Percentiles rank a stretch among this genome's conserved stretches.
phyloP scores from a whole-genome alignment of 2,797 vertebrate species.

The Gallinago solitaria region DNA sequence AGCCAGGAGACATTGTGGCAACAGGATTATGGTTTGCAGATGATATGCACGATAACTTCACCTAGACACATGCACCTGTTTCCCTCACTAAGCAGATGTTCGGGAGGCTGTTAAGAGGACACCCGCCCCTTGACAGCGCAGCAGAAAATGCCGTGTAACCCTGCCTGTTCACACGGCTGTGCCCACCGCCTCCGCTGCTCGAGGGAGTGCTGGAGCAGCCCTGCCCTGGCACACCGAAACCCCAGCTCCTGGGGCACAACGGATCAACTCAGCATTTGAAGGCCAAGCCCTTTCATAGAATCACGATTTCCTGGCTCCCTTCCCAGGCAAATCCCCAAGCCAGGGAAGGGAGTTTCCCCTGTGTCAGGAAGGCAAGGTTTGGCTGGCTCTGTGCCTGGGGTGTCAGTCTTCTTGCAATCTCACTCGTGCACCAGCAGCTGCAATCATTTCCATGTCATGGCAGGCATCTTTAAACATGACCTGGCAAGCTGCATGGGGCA shows the following conservation, averaged over 20 bases:
- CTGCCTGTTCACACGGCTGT: background rate
- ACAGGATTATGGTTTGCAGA: constrained; percentile 38
- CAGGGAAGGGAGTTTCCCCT: background rate
- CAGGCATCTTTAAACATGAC: background rate
- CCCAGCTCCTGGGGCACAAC: background rate
- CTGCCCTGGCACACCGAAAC: background rate
- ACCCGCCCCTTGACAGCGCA: background rate
- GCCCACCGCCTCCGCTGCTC: background rate
- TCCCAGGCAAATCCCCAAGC: background rate
- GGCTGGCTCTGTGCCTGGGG: background rate
- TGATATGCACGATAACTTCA: constrained; percentile 5
- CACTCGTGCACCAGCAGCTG: background rate
- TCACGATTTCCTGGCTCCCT: background rate
- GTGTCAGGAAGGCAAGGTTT: background rate
- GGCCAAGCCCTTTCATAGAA: background rate
- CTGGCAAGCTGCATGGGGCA: background rate
- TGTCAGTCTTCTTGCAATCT: background rate
- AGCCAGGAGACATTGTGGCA: background rate
- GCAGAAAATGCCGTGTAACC: background rate
- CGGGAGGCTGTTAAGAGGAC: background rate
- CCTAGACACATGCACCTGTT: constrained; percentile 26
- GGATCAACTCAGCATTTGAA: background rate
- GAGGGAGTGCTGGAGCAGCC: background rate
- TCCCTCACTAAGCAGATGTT: constrained; percentile 37
- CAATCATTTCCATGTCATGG: background rate